Percentiles rank a stretch among this genome's conserved stretches.
Conservation (phyloP, 2,113 vertebrate genomes). For the Sylvilagus bachmani region DNA sequence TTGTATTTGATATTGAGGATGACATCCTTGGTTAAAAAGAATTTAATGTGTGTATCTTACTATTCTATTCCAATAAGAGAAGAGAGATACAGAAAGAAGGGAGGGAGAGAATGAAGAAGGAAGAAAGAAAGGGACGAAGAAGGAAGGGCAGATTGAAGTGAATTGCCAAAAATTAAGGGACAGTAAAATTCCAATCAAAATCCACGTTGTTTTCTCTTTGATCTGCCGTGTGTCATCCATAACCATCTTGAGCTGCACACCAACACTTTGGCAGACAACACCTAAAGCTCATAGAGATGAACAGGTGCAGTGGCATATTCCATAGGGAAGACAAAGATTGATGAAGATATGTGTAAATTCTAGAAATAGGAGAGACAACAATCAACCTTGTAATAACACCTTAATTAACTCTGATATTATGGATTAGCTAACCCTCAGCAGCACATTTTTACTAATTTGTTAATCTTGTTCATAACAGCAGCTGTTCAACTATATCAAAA, state of each 20-base stretch:
- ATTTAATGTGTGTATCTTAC: neutral
- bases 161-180: neutral
- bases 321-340: constrained; percentile 70
- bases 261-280: constrained; percentile 48
- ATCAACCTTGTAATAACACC: constrained; percentile 70
- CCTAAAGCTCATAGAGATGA: constrained; percentile 49
- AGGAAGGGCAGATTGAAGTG: neutral
- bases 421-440: constrained; percentile 69
- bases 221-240: neutral
- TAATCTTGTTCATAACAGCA: constrained; percentile 49
- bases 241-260: neutral
- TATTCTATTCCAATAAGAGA: neutral
- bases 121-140: neutral
- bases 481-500: constrained; percentile 52
- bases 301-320: constrained; percentile 70
- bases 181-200: constrained; percentile 6
- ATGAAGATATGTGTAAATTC: constrained; percentile 72
- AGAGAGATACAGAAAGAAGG: too few species aligned
- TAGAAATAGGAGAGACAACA: constrained; percentile 31
- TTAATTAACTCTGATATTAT: constrained; percentile 70
- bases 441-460: constrained; percentile 61
- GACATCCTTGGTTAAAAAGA: neutral
- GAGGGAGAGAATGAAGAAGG: neutral
- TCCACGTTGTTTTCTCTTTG: neutral
- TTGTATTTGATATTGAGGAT: neutral